phyloP scores from a whole-genome alignment of 2,797 vertebrate genomes.

The Chaenodraco wilsoni region DNA sequence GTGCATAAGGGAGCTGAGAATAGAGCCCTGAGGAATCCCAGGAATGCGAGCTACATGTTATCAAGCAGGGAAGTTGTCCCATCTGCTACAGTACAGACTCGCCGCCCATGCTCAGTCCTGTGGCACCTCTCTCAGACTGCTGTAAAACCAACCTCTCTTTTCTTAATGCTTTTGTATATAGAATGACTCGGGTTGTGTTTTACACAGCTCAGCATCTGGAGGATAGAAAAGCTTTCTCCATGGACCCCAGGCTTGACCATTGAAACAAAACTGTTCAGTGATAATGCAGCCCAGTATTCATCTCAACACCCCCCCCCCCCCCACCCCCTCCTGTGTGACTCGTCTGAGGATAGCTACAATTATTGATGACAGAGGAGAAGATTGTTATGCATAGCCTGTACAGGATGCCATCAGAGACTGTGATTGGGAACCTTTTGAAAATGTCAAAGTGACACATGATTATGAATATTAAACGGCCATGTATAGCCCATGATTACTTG shows the following conservation, averaged over 20 bases:
- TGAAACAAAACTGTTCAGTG: conserved; percentile 36
- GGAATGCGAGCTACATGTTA: conserved; percentile 67
- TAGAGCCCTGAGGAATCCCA: conserved; percentile 57
- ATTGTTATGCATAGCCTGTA: conserved; percentile 82
- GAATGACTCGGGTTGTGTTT: conserved; percentile 23
- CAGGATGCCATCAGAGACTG: conserved; percentile 79
- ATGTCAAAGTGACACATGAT: conserved; percentile 86
- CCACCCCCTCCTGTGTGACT: conserved; percentile 47
- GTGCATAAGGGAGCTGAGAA: conserved; percentile 29
- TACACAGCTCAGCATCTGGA: neutral
- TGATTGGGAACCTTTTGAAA: conserved; percentile 86
- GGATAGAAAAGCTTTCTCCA: conserved; percentile 1
- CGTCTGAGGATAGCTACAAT: conserved; percentile 72
- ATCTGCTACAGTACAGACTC: conserved; percentile 51
- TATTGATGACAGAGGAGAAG: conserved; percentile 79
- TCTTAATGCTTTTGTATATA: conserved; percentile 16
- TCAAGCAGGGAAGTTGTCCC: conserved; percentile 49
- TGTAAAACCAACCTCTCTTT: conserved; percentile 22
- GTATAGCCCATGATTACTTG: conserved; percentile 79
- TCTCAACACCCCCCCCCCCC: conserved; percentile 35
- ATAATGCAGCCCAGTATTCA: conserved; percentile 59
- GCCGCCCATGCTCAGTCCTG: conserved; percentile 24
- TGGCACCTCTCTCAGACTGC: conserved; percentile 29
- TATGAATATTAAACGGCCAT: conserved; percentile 85
- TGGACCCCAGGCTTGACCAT: neutral